phyloP scores from a whole-genome alignment of 2,797 vertebrate genomes.

The Lemur catta region DNA sequence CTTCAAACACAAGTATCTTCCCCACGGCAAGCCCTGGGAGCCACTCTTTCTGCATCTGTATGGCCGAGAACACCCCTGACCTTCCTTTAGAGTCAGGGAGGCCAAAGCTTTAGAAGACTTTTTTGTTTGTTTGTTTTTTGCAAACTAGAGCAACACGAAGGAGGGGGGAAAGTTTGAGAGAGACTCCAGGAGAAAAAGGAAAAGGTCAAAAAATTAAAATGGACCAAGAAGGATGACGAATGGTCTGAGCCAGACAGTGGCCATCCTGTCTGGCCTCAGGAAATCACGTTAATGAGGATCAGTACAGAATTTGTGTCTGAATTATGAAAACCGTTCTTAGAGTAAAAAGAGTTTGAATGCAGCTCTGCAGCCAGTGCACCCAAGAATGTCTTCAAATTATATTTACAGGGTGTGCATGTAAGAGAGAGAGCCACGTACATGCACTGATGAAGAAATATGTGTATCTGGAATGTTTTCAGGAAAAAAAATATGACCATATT shows the following conservation, averaged over 20 bases:
- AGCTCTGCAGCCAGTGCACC: not conserved
- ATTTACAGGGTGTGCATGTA: not conserved
- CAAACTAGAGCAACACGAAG: conserved; percentile 6
- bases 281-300: not conserved
- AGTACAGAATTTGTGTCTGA: conserved; percentile 16
- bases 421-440: fast-evolving
- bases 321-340: not conserved
- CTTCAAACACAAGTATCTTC: not conserved
- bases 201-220: not conserved
- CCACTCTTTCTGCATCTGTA: conserved; percentile 57
- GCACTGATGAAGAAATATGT: not conserved
- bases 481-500: not conserved
- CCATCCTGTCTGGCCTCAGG: not conserved
- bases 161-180: not conserved
- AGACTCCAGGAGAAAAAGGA: not conserved
- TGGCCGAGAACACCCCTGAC: not conserved
- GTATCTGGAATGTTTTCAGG: not conserved
- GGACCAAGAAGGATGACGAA: not conserved
- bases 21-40: not conserved
- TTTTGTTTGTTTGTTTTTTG: not conserved
- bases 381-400: not conserved
- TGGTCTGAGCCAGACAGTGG: not conserved
- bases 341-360: not conserved
- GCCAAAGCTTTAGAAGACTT: not conserved
- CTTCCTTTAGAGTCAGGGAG: not conserved